phyloP scores from a whole-genome alignment of 2,797 vertebrate species.

The Crenichthys baileyi region DNA sequence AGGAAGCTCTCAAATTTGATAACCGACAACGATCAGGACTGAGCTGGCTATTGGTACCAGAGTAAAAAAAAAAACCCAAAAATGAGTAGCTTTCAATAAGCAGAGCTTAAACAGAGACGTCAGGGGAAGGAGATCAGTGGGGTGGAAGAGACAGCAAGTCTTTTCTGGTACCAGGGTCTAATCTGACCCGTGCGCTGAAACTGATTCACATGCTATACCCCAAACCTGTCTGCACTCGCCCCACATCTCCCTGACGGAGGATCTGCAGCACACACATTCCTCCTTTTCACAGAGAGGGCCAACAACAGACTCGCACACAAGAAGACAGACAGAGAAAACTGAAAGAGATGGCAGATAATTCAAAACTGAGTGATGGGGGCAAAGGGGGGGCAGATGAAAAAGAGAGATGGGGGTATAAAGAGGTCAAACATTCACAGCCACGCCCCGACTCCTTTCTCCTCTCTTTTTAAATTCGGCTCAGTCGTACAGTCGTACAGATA shows the following conservation, averaged over 20 bases:
- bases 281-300: constrained; percentile 56
- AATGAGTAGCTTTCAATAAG: neutral
- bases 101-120: constrained; percentile 19
- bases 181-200: constrained; percentile 74
- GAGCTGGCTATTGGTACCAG: constrained; percentile 2
- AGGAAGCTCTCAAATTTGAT: constrained; percentile 13
- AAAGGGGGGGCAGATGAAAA: constrained; percentile 14
- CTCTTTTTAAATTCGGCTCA: constrained; percentile 45
- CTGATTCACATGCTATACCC: constrained; percentile 74
- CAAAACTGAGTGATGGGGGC: constrained; percentile 61
- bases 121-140: constrained; percentile 25
- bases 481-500: constrained; percentile 58
- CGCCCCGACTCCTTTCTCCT: constrained; percentile 55
- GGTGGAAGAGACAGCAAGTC: constrained; percentile 36
- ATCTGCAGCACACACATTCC: constrained; percentile 76
- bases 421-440: constrained; percentile 66
- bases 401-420: constrained; percentile 47
- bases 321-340: constrained; percentile 25
- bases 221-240: constrained; percentile 83
- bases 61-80: neutral
- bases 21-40: neutral
- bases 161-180: constrained; percentile 72
- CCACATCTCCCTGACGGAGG: constrained; percentile 74
- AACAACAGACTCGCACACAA: constrained; percentile 31
- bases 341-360: constrained; percentile 61